phyloP scores from a whole-genome alignment of 2,113 vertebrate genomes.

The Prolemur simus region DNA sequence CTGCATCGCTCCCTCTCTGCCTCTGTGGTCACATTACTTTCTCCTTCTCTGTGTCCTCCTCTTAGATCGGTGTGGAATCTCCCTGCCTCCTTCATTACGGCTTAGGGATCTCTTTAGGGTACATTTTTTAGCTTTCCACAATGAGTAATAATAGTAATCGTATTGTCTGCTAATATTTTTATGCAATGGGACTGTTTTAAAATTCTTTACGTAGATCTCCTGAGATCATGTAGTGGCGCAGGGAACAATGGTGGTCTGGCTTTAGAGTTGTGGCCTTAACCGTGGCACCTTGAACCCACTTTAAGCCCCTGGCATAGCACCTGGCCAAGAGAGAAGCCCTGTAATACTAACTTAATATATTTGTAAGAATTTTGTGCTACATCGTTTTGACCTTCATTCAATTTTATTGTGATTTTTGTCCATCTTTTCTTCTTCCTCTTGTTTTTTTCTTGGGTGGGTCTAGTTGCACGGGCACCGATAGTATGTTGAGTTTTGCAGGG shows the following conservation, averaged over 20 bases:
- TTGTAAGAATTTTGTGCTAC: not conserved
- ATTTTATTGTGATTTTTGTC: not conserved
- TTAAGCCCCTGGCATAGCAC: not conserved
- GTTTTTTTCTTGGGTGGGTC: too few relatives aligned
- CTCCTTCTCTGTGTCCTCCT: not conserved
- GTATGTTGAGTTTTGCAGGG: not conserved
- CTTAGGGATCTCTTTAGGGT: not conserved
- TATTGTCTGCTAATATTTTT: not conserved
- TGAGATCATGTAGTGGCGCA: not conserved
- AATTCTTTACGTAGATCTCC: not conserved
- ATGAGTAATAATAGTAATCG: not conserved
- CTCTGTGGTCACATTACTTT: rapidly evolving
- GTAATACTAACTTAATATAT: not conserved
- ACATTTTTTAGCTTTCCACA: not conserved
- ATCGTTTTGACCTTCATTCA: too few relatives aligned
- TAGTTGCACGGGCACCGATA: rapidly evolving
- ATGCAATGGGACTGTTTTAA: not conserved
- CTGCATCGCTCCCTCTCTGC: rapidly evolving
- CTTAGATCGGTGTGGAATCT: not conserved
- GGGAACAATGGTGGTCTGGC: not conserved
- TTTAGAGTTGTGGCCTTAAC: not conserved
- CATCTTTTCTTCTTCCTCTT: not conserved
- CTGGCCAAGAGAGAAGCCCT: not conserved
- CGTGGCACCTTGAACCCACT: too few relatives aligned
- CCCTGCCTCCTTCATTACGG: not conserved